These are phyloP conservation scores for Harmothoe impar DNA, from an alignment of 2,888 invertebrate species.

Conservation along the genomic window DNA sequence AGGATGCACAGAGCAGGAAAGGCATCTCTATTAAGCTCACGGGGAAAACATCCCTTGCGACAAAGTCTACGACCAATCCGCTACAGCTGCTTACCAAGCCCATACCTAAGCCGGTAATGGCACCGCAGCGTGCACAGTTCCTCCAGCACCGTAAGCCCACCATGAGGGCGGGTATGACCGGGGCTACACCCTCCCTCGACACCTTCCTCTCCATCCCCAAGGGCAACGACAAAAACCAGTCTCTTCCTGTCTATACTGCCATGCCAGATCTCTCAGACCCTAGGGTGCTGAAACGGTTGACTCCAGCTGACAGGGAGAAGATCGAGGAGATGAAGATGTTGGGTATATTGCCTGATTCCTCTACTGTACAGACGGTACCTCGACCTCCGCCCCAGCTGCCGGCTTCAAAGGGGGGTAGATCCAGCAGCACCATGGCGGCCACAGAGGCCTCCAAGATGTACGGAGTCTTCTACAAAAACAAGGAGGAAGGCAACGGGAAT, in stretches of 20 bases:
- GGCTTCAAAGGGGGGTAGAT: neutral
- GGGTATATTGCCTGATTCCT: slow-evolving; percentile 40
- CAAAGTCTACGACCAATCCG: slow-evolving; percentile 4
- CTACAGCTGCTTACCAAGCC: neutral
- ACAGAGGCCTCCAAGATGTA: slow-evolving; percentile 44
- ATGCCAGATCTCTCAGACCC: neutral
- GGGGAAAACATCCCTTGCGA: neutral
- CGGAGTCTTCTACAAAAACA: slow-evolving; percentile 18
- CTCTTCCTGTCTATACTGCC: neutral
- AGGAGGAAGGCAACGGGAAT: neutral
- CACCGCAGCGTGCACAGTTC: slow-evolving; percentile 24
- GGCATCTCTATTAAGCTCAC: slow-evolving; percentile 51
- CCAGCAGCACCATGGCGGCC: slow-evolving; percentile 24
- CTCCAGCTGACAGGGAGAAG: slow-evolving; percentile 1
- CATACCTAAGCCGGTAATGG: neutral
- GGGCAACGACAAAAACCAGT: neutral
- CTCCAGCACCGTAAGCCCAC: neutral
- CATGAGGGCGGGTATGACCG: too few relatives aligned
- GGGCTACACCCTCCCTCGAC: slow-evolving; percentile 28
- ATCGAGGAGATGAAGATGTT: slow-evolving; percentile 52
- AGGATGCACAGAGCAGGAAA: neutral
- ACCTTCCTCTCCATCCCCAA: slow-evolving; percentile 38
- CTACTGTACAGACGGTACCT: neutral
- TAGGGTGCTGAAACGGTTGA: neutral
- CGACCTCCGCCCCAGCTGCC: slow-evolving; percentile 44